These are phyloP conservation scores for Xenopus borealis DNA, from an alignment of 2,113 vertebrate species.

Conservation along the genomic window DNA sequence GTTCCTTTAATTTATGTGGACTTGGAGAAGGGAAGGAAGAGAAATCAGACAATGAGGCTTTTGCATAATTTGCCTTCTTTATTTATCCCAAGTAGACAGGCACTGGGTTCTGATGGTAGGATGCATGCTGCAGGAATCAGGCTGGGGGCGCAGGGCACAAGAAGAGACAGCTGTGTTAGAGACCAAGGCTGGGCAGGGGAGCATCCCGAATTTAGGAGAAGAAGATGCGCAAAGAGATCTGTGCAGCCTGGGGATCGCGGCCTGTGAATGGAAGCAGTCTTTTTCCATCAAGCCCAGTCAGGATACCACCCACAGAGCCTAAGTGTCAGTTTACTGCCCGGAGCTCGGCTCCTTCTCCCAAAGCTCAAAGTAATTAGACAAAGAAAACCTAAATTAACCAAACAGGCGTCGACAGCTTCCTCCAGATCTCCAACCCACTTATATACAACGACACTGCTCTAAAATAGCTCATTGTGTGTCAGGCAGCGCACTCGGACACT, in stretches of 20 bases:
- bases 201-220: not conserved
- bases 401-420: slow-evolving; percentile 95
- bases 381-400: slow-evolving; percentile 97
- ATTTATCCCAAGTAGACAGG: slow-evolving; percentile 11
- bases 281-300: slow-evolving; percentile 91
- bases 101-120: too few relatives aligned
- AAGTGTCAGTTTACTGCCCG: slow-evolving; percentile 95
- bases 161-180: too few relatives aligned
- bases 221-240: not conserved
- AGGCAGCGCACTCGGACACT: slow-evolving; percentile 62
- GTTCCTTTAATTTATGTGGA: slow-evolving; percentile 13
- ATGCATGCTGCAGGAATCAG: too few relatives aligned
- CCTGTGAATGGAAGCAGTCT: slow-evolving; percentile 92
- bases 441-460: slow-evolving; percentile 77
- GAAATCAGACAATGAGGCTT: slow-evolving; percentile 29
- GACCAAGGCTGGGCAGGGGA: not conserved
- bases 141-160: too few relatives aligned
- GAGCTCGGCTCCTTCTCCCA: slow-evolving; percentile 82
- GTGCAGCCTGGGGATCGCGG: not conserved
- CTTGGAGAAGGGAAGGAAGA: slow-evolving; percentile 18
- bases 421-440: slow-evolving; percentile 73
- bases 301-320: slow-evolving; percentile 95
- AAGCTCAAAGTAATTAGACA: slow-evolving; percentile 94
- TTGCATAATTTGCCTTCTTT: slow-evolving; percentile 34
- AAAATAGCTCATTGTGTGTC: slow-evolving; percentile 75